phyloP scores from a whole-genome alignment of 2,888 invertebrate genomes.

The Lasioglossum villosulum region DNA sequence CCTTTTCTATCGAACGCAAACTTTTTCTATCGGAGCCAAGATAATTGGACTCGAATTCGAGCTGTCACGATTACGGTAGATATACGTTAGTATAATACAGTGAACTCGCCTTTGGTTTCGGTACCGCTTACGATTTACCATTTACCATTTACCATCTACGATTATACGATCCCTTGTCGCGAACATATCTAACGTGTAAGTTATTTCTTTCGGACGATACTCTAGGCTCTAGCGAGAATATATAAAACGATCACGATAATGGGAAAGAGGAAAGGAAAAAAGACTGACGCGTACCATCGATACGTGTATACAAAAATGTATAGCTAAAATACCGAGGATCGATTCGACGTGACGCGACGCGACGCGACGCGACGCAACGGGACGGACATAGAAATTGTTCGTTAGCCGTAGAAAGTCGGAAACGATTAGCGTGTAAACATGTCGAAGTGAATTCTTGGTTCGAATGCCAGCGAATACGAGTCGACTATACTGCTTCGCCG shows the following conservation, averaged over 20 bases:
- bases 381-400: neutral
- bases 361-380: no score
- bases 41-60: neutral
- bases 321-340: neutral
- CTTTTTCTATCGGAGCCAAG: neutral
- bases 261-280: neutral
- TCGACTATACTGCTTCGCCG: neutral
- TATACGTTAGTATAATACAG: neutral
- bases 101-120: neutral
- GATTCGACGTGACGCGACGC: neutral
- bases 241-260: neutral
- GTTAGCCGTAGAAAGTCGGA: neutral
- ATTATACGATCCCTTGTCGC: neutral
- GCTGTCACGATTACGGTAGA: neutral
- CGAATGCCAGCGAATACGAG: neutral
- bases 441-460: neutral
- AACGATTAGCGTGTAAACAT: neutral
- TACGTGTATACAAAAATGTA: neutral
- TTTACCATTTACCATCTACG: neutral
- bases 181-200: neutral
- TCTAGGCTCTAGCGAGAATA: neutral
- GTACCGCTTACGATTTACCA: neutral
- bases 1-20: conserved; percentile 18
- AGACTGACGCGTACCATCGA: neutral
- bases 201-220: neutral